Evolutionary conservation across 1,140 invertebrate genomes (phyloP), one percentile per base, ranked within the genome.

Genomic region (Sycobia sp.): DNA sequence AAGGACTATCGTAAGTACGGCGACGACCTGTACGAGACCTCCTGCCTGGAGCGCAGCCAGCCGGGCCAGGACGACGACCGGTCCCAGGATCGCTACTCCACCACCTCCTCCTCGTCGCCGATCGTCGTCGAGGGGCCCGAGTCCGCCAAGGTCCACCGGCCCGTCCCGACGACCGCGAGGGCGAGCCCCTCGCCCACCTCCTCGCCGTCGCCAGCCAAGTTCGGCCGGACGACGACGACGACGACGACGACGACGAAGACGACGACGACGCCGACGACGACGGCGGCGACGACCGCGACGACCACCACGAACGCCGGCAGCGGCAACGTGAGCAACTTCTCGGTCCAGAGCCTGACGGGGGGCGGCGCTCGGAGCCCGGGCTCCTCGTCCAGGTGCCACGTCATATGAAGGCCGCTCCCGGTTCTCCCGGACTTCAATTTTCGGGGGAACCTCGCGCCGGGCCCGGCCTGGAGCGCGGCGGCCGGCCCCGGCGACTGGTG

Each of bases 371-470:
- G n/a, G n/a, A n/a, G n/a, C n/a, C n/a, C n/a, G 55, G 67, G 71
- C 16, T 59, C 44, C 7, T 62, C 61, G 0, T 64, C 73, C 23
- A 69, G 75, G 2, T 66, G 71, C 79, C 89, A 90, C 69, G 88
- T 91, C 77, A 91, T 91, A 87, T 91, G 89, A 91, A 91, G 88
- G 83, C 89, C 89, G 81, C 87, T 90, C 78, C 87, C 87, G 84
- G 87, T 90, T 89, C 89, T 91, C 80, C 89, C 87, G 70, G 85
- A 83, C 46, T 47, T 81, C 0, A 80, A 80, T 63, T 82, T 78
- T 69, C 77, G 80, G 78, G 81, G 78, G 81, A 82, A 80, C 79
- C 81, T 79, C 57, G 72, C 74, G 43, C 68, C 78, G 56, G 69
- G 49, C 68, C 69, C 73, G 76, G 54, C 73, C 4, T 70, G 49